A percentile compares a stretch with the other conserved stretches of the same genome.
These are phyloP conservation scores for Catharus ustulatus DNA, from an alignment of 2,797 vertebrate species.

Conservation along the genomic window DNA sequence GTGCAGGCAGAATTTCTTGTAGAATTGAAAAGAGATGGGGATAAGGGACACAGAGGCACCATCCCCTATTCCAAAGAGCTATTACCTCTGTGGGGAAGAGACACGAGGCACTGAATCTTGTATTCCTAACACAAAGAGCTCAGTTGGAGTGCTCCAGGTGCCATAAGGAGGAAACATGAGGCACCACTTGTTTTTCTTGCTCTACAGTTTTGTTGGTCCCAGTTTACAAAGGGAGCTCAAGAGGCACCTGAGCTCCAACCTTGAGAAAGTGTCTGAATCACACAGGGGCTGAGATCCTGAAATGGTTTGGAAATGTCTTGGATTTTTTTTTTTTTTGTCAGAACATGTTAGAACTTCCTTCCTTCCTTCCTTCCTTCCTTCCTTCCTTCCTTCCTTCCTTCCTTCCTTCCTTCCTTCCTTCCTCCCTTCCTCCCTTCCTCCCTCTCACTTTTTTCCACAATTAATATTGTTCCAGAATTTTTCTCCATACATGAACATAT, in stretches of 20 bases:
- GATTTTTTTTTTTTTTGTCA: not conserved
- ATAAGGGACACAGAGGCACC: not conserved
- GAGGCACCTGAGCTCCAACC: not conserved
- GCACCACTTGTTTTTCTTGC: not conserved
- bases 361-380: not conserved
- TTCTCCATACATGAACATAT: not conserved
- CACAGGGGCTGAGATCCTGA: not conserved
- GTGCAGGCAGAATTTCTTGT: not conserved
- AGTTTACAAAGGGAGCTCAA: not conserved
- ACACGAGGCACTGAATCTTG: not conserved
- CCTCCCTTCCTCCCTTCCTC: not conserved
- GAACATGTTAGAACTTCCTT: not conserved
- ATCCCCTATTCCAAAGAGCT: not conserved
- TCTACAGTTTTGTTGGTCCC: not conserved
- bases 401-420: not conserved
- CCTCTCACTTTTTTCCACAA: not conserved
- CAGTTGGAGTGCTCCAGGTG: not conserved
- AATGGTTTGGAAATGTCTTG: not conserved
- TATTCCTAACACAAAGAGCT: not conserved
- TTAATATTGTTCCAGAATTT: not conserved
- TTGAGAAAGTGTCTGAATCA: not conserved
- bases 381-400: not conserved
- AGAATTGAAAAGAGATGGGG: not conserved
- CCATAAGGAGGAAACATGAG: not conserved
- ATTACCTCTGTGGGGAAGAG: not conserved